A percentile compares a stretch with the other conserved stretches of the same genome.
These are phyloP conservation scores for Boloria euphrosyne DNA, from an alignment of 2,888 invertebrate genomes.

Conservation along the genomic window DNA sequence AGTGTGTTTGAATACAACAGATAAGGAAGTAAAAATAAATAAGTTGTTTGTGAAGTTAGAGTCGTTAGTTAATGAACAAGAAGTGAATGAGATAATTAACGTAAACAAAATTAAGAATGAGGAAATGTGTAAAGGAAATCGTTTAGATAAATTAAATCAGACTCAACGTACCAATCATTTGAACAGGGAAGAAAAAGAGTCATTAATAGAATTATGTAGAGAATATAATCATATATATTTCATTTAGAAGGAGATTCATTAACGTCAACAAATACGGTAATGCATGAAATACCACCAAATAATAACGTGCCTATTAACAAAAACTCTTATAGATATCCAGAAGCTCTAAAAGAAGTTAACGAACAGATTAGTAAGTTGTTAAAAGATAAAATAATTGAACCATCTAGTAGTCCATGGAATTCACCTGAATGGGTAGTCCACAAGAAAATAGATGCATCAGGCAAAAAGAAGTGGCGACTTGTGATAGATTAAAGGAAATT, in stretches of 20 bases:
- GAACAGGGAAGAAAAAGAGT: too few relatives aligned
- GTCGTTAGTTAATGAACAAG: not conserved
- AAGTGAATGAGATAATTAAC: too few relatives aligned
- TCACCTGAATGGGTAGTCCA: conserved; percentile 40
- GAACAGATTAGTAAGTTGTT: not conserved
- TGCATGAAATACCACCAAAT: too few relatives aligned
- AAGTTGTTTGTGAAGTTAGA: conserved; percentile 18
- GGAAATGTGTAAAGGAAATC: not conserved
- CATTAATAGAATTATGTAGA: too few relatives aligned
- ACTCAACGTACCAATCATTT: not conserved
- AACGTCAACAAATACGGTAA: not conserved
- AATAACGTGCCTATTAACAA: not conserved
- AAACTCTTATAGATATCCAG: not conserved
- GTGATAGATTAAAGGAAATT: not conserved
- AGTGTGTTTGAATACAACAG: conserved; percentile 25
- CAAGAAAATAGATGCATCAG: conserved; percentile 38
- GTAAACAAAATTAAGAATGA: not conserved
- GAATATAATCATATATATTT: too few relatives aligned
- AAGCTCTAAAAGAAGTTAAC: not conserved
- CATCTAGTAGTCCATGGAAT: conserved; percentile 39
- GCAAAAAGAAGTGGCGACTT: conserved; percentile 31
- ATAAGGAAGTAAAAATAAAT: conserved; percentile 27
- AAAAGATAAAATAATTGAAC: conserved; percentile 34
- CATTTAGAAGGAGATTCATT: not conserved
- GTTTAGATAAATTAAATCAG: not conserved